Evolutionary conservation across 1,140 invertebrate species (phyloP).

Genomic region (Aradophagus sp.): DNA sequence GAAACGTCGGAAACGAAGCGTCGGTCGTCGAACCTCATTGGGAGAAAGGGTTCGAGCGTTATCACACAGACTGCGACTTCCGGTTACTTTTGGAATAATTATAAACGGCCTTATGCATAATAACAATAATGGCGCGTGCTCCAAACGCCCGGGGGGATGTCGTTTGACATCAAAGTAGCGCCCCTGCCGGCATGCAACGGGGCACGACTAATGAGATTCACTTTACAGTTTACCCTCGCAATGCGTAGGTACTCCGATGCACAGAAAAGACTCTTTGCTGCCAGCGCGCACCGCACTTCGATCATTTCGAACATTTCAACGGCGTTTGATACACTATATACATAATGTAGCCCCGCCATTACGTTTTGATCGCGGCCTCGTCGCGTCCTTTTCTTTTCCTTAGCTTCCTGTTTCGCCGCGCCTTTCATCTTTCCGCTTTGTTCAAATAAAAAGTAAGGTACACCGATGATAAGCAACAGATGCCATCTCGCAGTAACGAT

Average conservation of each 20-base stretch:
- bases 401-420: slow-evolving; percentile 48
- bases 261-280: slow-evolving; percentile 61
- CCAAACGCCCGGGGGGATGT: slow-evolving; percentile 63
- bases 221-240: slow-evolving; percentile 68
- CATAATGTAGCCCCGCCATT: slow-evolving; percentile 52
- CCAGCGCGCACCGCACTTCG: slow-evolving; percentile 50
- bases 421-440: slow-evolving; percentile 54
- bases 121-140: slow-evolving; percentile 62
- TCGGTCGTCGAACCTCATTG: slow-evolving; percentile 42
- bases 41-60: slow-evolving; percentile 45
- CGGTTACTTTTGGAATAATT: slow-evolving; percentile 61
- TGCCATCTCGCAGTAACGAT: slow-evolving; percentile 43
- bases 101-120: slow-evolving; percentile 61
- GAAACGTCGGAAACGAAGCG: slow-evolving; percentile 38
- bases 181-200: slow-evolving; percentile 65
- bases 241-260: slow-evolving; percentile 52
- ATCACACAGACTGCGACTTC: slow-evolving; percentile 55
- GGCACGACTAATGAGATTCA: slow-evolving; percentile 74
- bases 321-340: slow-evolving; percentile 58
- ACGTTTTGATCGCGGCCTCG: slow-evolving; percentile 51
- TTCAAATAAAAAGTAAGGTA: slow-evolving; percentile 48
- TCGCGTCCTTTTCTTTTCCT: slow-evolving; percentile 47
- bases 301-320: slow-evolving; percentile 56
- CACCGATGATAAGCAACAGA: slow-evolving; percentile 49
- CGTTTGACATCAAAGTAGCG: slow-evolving; percentile 74